A percentile compares a stretch with the other conserved stretches of the same genome.
Evolutionary conservation across 2,113 vertebrate species (phyloP).

Genomic region (Albula glossodonta): DNA sequence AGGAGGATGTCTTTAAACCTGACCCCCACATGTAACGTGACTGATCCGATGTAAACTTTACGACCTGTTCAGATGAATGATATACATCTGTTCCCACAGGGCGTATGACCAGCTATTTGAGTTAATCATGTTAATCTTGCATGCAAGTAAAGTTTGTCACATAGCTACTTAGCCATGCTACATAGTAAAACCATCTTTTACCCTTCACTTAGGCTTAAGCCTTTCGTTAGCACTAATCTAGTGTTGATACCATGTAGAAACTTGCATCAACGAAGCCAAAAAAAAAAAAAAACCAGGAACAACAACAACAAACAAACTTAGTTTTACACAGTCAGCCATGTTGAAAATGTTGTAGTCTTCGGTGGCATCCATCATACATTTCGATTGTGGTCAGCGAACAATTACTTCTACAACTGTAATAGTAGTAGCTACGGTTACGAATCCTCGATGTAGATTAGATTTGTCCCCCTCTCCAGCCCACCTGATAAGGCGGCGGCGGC

Average conservation of each 20-base stretch:
- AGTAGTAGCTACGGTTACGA: neutral
- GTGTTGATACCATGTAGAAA: neutral
- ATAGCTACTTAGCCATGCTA: neutral
- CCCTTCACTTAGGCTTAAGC: neutral
- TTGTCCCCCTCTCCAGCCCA: constrained; percentile 32
- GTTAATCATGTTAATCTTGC: neutral
- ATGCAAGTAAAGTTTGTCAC: neutral
- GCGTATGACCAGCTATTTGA: too few species aligned
- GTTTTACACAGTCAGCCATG: too few species aligned
- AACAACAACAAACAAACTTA: too few species aligned
- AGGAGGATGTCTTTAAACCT: too few species aligned
- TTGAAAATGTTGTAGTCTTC: too few species aligned
- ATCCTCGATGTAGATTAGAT: constrained; percentile 17
- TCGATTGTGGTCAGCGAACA: too few species aligned
- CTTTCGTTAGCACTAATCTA: neutral
- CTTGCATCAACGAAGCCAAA: neutral
- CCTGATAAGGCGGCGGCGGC: constrained; percentile 71
- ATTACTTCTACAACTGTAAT: neutral
- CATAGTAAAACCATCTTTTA: neutral
- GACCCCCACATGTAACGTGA: too few species aligned
- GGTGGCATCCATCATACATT: too few species aligned
- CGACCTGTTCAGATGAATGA: too few species aligned
- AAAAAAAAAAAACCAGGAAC: too few species aligned
- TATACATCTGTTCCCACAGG: too few species aligned
- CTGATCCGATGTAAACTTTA: too few species aligned